A percentile compares a stretch with the other conserved stretches of the same genome.
Conservation (phyloP, 30 jellyfish, hydroid and myxozoan genomes). For the Calvadosia cruxmelitensis region DNA sequence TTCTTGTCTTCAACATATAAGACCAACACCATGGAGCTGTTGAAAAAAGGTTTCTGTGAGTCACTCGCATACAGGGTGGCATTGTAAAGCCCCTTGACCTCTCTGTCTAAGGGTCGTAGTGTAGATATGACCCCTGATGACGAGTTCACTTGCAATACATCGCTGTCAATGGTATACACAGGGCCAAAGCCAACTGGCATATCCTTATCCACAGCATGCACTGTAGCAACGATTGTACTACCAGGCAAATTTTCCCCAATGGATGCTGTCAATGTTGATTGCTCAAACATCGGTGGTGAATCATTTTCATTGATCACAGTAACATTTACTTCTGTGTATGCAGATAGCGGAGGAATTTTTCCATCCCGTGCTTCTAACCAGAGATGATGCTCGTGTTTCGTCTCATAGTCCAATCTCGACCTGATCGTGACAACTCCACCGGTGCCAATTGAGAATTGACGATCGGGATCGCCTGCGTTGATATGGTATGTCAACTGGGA, state of each 20-base stretch:
- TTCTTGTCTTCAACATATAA: background rate
- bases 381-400: conserved; percentile 12
- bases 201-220: conserved; percentile 36
- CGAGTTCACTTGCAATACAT: background rate
- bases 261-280: conserved; percentile 11
- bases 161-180: background rate
- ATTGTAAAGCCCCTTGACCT: background rate
- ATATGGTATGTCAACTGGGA: conserved; percentile 23
- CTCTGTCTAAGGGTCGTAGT: background rate
- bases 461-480: conserved; percentile 1
- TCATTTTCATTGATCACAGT: conserved; percentile 47
- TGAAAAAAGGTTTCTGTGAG: no score
- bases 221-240: conserved; percentile 19
- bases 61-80: background rate
- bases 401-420: conserved; percentile 40
- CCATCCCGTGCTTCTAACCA: conserved; percentile 79
- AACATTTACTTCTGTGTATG: conserved; percentile 21
- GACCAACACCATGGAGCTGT: background rate
- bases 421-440: conserved; percentile 27
- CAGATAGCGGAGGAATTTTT: conserved; percentile 50
- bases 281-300: conserved; percentile 32
- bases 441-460: background rate
- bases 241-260: conserved; percentile 35
- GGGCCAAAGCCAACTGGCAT: background rate
- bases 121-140: background rate